These are phyloP conservation scores for Macrosteles quadrilineatus DNA, from an alignment of 1,140 invertebrate genomes.

Conservation along the genomic window DNA sequence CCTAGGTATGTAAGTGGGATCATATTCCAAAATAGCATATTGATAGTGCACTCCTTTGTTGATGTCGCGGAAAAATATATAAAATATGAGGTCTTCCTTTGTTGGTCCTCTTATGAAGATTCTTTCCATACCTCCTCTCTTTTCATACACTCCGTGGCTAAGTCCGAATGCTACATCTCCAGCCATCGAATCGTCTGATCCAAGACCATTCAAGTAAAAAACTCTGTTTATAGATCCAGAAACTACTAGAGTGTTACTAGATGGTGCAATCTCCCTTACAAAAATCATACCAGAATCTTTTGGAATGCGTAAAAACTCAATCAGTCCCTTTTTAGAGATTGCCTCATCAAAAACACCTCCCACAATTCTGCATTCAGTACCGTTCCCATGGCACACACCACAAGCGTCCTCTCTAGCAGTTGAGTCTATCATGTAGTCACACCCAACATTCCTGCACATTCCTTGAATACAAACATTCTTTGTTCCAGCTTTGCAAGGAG, in stretches of 20 bases:
- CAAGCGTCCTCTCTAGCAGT: slow-evolving; percentile 65
- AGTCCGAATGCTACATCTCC: slow-evolving; percentile 61
- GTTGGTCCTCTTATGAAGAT: slow-evolving; percentile 26
- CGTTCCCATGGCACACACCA: slow-evolving; percentile 70
- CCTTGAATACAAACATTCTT: slow-evolving; percentile 60
- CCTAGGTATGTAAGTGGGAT: slow-evolving; percentile 46
- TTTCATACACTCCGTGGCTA: slow-evolving; percentile 25
- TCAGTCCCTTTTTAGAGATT: slow-evolving; percentile 11
- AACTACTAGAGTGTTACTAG: slow-evolving; percentile 50
- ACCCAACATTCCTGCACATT: slow-evolving; percentile 65
- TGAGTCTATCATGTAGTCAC: slow-evolving; percentile 66
- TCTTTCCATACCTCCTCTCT: slow-evolving; percentile 19
- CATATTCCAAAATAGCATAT: slow-evolving; percentile 47
- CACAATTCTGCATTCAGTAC: slow-evolving; percentile 58
- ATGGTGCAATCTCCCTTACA: slow-evolving; percentile 46
- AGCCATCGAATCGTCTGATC: slow-evolving; percentile 50
- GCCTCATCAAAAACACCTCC: slow-evolving; percentile 46
- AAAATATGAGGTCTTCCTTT: slow-evolving; percentile 14
- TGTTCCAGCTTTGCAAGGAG: slow-evolving; percentile 60
- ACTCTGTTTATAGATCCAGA: slow-evolving; percentile 44
- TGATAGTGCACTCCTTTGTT: slow-evolving; percentile 53
- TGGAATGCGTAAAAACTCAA: slow-evolving; percentile 46
- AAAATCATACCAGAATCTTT: slow-evolving; percentile 50
- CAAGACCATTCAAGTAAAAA: slow-evolving; percentile 51
- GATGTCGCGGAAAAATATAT: slow-evolving; percentile 44